phyloP scores from a whole-genome alignment of 2,888 invertebrate genomes.

The Lottia gigantea region DNA sequence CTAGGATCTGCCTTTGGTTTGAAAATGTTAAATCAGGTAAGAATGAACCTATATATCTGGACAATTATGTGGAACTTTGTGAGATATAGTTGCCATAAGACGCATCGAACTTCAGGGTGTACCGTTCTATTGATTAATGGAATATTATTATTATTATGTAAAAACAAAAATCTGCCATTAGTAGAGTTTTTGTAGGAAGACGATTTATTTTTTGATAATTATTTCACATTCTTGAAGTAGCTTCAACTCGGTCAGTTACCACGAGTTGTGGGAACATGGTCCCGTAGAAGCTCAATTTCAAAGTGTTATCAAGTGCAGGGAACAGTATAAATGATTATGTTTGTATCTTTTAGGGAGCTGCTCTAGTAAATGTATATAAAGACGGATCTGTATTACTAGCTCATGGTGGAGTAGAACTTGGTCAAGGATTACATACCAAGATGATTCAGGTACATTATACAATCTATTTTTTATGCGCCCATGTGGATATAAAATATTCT shows the following conservation, averaged over 20 bases:
- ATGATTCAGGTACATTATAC: slow-evolving; percentile 81
- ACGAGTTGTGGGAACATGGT: too few species aligned
- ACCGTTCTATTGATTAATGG: too few species aligned
- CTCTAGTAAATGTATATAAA: slow-evolving; percentile 79
- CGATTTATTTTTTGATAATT: too few species aligned
- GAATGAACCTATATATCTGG: slow-evolving; percentile 5
- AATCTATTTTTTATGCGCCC: neutral
- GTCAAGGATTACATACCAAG: slow-evolving; percentile 95
- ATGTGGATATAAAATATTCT: neutral
- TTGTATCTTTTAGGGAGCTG: slow-evolving; percentile 81
- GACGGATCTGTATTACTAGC: slow-evolving; percentile 86
- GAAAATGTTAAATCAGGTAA: slow-evolving; percentile 70
- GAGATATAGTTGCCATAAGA: neutral
- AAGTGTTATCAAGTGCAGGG: neutral
- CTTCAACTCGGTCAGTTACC: too few species aligned
- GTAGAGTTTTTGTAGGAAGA: too few species aligned
- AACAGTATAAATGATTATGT: too few species aligned
- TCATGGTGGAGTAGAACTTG: slow-evolving; percentile 94
- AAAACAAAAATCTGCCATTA: too few species aligned
- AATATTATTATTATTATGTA: too few species aligned
- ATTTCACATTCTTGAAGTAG: too few species aligned
- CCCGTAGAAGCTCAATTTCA: neutral
- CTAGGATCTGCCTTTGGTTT: slow-evolving; percentile 78
- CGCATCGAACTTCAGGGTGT: too few species aligned
- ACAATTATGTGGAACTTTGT: too few species aligned